A percentile compares a stretch with the other conserved stretches of the same genome.
Evolutionary conservation across 1,140 invertebrate genomes (phyloP).

Genomic region (Drosophila simulans): DNA sequence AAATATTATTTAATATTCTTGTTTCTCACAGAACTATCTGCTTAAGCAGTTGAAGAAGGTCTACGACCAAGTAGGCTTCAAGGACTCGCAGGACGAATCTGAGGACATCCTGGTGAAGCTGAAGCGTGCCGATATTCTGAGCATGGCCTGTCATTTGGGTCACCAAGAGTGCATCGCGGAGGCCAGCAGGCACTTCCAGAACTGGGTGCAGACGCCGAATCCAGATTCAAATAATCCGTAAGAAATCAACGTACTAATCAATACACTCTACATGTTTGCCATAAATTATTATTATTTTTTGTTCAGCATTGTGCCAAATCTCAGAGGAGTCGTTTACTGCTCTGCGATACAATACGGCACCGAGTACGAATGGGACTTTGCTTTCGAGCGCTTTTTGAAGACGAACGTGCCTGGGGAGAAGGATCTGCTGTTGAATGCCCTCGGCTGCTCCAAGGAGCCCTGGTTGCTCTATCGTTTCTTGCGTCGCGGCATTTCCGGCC

Average conservation of each 20-base stretch:
- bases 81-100: slow-evolving; percentile 85
- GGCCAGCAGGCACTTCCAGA: slow-evolving; percentile 88
- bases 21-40: slow-evolving; percentile 87
- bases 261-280: too few relatives aligned
- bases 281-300: neutral
- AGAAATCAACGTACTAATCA: neutral
- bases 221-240: slow-evolving; percentile 90
- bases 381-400: slow-evolving; percentile 90
- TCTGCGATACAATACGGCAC: slow-evolving; percentile 92
- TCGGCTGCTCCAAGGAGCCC: slow-evolving; percentile 91
- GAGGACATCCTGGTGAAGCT: slow-evolving; percentile 89
- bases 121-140: slow-evolving; percentile 89
- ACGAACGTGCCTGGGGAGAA: slow-evolving; percentile 91
- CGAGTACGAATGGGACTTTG: slow-evolving; percentile 93
- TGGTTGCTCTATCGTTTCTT: slow-evolving; percentile 92
- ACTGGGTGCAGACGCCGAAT: slow-evolving; percentile 89
- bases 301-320: slow-evolving; percentile 89
- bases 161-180: slow-evolving; percentile 89
- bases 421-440: slow-evolving; percentile 89
- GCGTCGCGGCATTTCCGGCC: slow-evolving; percentile 89
- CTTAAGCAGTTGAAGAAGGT: slow-evolving; percentile 87
- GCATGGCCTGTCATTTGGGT: slow-evolving; percentile 89
- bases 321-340: slow-evolving; percentile 93
- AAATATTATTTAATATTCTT: neutral
- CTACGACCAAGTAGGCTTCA: slow-evolving; percentile 88